phyloP scores from a whole-genome alignment of 2,797 vertebrate genomes.

The Sparus aurata region DNA sequence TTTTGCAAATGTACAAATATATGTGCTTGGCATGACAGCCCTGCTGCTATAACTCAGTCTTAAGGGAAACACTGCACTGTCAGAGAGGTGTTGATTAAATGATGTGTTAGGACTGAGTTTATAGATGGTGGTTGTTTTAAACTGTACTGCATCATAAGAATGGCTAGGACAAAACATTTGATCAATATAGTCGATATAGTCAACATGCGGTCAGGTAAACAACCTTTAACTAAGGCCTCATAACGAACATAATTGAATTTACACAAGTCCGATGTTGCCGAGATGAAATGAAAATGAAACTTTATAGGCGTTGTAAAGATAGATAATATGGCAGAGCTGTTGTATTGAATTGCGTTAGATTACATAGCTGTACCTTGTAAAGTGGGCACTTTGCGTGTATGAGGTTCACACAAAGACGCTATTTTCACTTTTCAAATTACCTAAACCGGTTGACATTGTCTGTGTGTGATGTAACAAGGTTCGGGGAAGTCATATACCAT shows the following conservation, averaged over 20 bases:
- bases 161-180: not conserved
- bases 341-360: not conserved
- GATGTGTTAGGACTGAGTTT: not conserved
- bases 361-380: not conserved
- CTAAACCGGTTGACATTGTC: no score
- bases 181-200: not conserved
- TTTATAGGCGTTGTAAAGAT: not conserved
- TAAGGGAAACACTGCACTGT: not conserved
- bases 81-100: not conserved
- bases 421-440: no score
- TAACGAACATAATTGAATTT: not conserved
- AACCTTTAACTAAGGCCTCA: not conserved
- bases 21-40: no score
- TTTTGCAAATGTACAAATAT: no score
- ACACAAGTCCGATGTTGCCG: not conserved
- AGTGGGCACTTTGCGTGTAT: not conserved
- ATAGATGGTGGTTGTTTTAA: not conserved
- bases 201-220: no score
- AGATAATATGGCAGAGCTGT: not conserved
- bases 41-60: no score
- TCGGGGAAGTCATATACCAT: constrained; percentile 96
- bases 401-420: not conserved
- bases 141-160: not conserved
- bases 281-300: not conserved
- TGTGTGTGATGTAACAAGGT: constrained; percentile 79